These are phyloP conservation scores for Cheilosia soror DNA, from an alignment of 2,888 invertebrate genomes.

Conservation along the genomic window DNA sequence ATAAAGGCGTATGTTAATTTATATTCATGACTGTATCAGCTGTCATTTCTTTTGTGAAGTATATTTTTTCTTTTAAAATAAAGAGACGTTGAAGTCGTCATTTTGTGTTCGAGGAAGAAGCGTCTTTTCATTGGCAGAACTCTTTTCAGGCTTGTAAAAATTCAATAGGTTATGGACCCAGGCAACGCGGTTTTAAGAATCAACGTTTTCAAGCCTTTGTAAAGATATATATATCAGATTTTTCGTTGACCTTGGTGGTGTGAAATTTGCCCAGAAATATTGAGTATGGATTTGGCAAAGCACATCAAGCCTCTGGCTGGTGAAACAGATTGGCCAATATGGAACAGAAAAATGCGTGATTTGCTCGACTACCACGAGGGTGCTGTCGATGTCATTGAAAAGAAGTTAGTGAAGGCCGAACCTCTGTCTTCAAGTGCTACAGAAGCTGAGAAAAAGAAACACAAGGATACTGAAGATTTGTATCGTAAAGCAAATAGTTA, in stretches of 20 bases:
- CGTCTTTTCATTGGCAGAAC: too few relatives aligned
- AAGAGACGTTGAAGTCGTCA: too few relatives aligned
- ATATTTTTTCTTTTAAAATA: too few relatives aligned
- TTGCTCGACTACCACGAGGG: slow-evolving; percentile 64
- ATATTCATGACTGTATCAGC: not conserved
- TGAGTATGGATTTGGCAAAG: not conserved
- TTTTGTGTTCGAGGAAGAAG: too few relatives aligned
- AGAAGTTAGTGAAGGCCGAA: slow-evolving; percentile 53
- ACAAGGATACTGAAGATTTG: slow-evolving; percentile 70
- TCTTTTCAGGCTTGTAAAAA: too few relatives aligned
- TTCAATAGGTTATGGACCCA: too few relatives aligned
- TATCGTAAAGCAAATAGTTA: slow-evolving; percentile 80
- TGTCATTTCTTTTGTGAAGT: not conserved
- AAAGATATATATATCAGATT: too few relatives aligned
- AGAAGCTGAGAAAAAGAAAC: slow-evolving; percentile 54
- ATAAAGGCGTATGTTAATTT: not conserved
- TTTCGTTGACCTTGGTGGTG: not conserved
- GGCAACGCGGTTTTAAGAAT: too few relatives aligned
- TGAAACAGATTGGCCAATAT: slow-evolving; percentile 26
- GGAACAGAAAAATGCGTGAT: slow-evolving; percentile 55
- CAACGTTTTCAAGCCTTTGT: too few relatives aligned
- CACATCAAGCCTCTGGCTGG: slow-evolving; percentile 20
- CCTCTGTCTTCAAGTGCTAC: slow-evolving; percentile 49
- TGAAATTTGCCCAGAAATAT: not conserved
- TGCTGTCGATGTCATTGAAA: slow-evolving; percentile 43